Percentiles rank a stretch among this genome's conserved stretches.
Conservation (phyloP, 2,888 invertebrate genomes). For the Phyllotreta cruciferae region DNA sequence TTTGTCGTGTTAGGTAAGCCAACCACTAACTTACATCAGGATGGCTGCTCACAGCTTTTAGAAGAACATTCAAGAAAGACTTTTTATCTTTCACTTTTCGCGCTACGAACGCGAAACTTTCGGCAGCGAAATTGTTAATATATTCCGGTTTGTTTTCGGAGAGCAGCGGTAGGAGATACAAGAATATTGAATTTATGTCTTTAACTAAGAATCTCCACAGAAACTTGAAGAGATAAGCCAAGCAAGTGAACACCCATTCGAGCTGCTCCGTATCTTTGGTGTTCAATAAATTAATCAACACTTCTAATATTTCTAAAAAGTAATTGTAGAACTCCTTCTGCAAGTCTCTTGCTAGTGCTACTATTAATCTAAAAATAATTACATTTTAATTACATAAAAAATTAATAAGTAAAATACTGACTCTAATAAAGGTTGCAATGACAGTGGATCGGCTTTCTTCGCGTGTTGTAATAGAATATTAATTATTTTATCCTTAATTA, state of each 20-base stretch:
- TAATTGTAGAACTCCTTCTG: slow-evolving; percentile 88
- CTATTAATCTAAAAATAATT: slow-evolving; percentile 70
- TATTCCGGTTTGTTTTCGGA: slow-evolving; percentile 81
- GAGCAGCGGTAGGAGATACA: slow-evolving; percentile 76
- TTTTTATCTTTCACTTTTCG: slow-evolving; percentile 84
- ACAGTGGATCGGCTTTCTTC: slow-evolving; percentile 73
- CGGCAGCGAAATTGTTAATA: slow-evolving; percentile 92
- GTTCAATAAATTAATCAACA: slow-evolving; percentile 73
- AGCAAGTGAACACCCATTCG: slow-evolving; percentile 84
- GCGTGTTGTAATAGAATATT: slow-evolving; percentile 77
- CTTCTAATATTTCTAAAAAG: slow-evolving; percentile 77
- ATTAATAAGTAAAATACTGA: slow-evolving; percentile 63
- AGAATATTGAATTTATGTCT: slow-evolving; percentile 77
- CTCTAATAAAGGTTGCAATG: slow-evolving; percentile 85
- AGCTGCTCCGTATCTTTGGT: slow-evolving; percentile 83
- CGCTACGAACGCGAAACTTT: slow-evolving; percentile 94
- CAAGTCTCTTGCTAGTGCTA: slow-evolving; percentile 86
- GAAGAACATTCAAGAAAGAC: slow-evolving; percentile 73
- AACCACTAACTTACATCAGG: slow-evolving; percentile 68
- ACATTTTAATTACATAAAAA: neutral
- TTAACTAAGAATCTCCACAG: slow-evolving; percentile 83
- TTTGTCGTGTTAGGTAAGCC: neutral
- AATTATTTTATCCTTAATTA: slow-evolving; percentile 79
- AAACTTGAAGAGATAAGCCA: slow-evolving; percentile 91
- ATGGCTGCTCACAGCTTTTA: slow-evolving; percentile 71